Conservation (phyloP, 2,888 invertebrate species). For the Nomada flava region DNA sequence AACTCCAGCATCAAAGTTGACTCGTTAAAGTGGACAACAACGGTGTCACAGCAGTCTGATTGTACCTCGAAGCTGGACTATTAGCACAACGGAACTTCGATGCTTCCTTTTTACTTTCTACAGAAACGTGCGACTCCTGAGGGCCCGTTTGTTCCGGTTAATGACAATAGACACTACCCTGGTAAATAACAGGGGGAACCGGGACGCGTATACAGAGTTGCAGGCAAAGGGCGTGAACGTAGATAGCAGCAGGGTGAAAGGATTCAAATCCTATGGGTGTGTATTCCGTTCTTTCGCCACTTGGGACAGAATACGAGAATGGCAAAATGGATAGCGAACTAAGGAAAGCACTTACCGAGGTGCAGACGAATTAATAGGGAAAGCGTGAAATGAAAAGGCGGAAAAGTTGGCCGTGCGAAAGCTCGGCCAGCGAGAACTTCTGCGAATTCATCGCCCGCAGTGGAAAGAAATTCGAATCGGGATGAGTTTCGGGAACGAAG, state of each 20-base stretch:
- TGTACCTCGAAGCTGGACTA: not conserved
- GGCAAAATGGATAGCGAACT: not conserved
- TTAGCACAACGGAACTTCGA: too few relatives aligned
- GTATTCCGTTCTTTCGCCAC: not conserved
- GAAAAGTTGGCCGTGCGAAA: constrained; percentile 3
- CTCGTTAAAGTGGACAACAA: not conserved
- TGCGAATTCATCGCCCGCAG: constrained; percentile 32
- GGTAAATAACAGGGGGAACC: not conserved
- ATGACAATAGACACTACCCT: not conserved
- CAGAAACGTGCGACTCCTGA: not conserved
- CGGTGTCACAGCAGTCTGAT: not conserved
- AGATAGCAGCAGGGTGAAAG: constrained; percentile 10
- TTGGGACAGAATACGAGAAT: not conserved
- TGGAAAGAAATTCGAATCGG: constrained; percentile 16
- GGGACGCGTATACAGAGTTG: constrained; percentile 1
- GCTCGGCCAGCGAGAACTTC: constrained; percentile 9
- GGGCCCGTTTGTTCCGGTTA: not conserved
- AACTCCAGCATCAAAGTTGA: not conserved
- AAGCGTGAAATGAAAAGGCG: constrained; percentile 38
- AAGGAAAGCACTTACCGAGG: constrained; percentile 40
- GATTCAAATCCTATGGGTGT: not conserved
- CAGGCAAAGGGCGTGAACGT: not conserved
- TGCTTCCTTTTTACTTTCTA: not conserved
- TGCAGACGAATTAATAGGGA: constrained; percentile 41
- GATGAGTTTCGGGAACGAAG: constrained; percentile 5